Evolutionary conservation across 1,140 invertebrate species (phyloP).

Genomic region (Sinella curviseta): DNA sequence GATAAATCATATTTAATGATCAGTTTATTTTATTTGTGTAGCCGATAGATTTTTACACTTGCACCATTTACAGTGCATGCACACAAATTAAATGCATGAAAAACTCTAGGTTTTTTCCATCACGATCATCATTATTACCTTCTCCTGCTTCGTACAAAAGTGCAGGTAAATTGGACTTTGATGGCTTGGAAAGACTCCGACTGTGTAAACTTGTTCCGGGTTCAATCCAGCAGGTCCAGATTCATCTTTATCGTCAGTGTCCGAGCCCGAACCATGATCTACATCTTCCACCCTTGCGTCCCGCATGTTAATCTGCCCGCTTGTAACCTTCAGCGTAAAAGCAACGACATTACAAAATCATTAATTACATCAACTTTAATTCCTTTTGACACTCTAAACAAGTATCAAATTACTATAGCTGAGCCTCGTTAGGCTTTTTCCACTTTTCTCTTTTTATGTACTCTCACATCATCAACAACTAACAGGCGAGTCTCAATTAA

Average conservation of each 20-base stretch:
- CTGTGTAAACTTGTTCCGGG: constrained; percentile 62
- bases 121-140: constrained; percentile 55
- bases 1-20: constrained; percentile 18
- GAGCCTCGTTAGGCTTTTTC: background rate
- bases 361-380: constrained; percentile 21
- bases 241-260: constrained; percentile 81
- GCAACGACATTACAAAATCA: background rate
- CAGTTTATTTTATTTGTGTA: background rate
- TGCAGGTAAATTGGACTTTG: constrained; percentile 89
- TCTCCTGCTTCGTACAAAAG: constrained; percentile 80
- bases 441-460: background rate
- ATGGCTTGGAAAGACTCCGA: constrained; percentile 89
- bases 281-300: constrained; percentile 91
- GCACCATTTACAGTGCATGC: background rate
- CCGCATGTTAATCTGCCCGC: constrained; percentile 92
- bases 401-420: constrained; percentile 19
- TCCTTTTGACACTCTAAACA: constrained; percentile 14
- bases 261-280: constrained; percentile 86
- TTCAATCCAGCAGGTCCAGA: constrained; percentile 63
- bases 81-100: background rate
- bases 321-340: constrained; percentile 69
- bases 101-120: background rate
- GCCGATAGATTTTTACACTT: background rate
- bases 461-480: background rate
- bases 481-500: background rate